Conservation (phyloP, 2,888 invertebrate species). For the Scaptomyza caliginosa region DNA sequence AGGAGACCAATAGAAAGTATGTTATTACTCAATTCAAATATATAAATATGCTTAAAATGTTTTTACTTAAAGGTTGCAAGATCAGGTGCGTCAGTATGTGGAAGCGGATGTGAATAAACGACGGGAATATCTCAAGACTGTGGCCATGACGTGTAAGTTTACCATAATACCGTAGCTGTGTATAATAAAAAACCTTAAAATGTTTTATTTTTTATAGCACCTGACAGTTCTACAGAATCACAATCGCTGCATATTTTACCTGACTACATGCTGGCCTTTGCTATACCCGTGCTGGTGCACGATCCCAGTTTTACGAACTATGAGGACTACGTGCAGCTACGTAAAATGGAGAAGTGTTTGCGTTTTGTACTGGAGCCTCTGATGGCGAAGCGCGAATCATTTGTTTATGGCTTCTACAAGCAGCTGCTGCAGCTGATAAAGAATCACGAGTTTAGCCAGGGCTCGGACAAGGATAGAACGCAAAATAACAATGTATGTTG, state of each 20-base stretch:
- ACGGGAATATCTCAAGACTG: constrained; percentile 94
- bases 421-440: constrained; percentile 97
- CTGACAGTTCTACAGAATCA: constrained; percentile 82
- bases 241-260: constrained; percentile 95
- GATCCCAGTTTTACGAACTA: constrained; percentile 92
- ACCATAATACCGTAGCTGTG: background rate
- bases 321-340: constrained; percentile 90
- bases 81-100: constrained; percentile 91
- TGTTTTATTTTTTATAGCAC: constrained; percentile 47
- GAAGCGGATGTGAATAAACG: constrained; percentile 94
- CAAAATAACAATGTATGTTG: constrained; percentile 62
- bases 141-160: constrained; percentile 86
- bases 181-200: background rate
- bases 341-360: constrained; percentile 92
- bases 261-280: constrained; percentile 98
- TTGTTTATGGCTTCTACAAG: constrained; percentile 97
- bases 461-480: constrained; percentile 89
- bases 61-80: constrained; percentile 72
- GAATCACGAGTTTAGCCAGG: constrained; percentile 92
- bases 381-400: constrained; percentile 96
- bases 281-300: constrained; percentile 97
- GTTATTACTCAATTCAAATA: background rate
- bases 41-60: background rate
- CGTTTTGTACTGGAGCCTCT: constrained; percentile 98
- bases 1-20: constrained; percentile 93